These are phyloP conservation scores for Limonius californicus DNA, from an alignment of 1,140 invertebrate genomes.

Conservation along the genomic window DNA sequence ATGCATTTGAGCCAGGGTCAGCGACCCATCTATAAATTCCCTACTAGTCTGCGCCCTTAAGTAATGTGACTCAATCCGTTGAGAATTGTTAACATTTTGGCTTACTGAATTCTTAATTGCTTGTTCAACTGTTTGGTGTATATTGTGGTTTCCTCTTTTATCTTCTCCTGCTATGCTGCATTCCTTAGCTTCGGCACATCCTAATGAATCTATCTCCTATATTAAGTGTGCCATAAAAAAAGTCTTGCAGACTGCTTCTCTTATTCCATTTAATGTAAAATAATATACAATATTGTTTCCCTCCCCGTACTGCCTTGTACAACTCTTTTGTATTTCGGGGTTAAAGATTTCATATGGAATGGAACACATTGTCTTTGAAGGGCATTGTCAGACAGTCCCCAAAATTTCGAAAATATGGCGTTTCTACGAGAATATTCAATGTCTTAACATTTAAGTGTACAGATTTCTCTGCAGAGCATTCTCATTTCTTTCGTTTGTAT, in stretches of 20 bases:
- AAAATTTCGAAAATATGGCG: too few species aligned
- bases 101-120: constrained; percentile 20
- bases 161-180: constrained; percentile 22
- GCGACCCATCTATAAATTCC: neutral
- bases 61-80: constrained; percentile 8
- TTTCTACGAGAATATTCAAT: too few species aligned
- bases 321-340: neutral
- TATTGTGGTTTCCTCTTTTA: constrained; percentile 11
- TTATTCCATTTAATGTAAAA: constrained; percentile 7
- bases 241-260: too few species aligned
- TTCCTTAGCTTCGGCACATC: constrained; percentile 20
- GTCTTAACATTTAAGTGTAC: too few species aligned
- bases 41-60: neutral
- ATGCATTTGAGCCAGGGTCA: constrained; percentile 22
- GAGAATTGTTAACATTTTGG: constrained; percentile 28
- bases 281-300: neutral
- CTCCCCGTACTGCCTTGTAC: neutral
- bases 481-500: too few species aligned
- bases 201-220: too few species aligned
- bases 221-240: too few species aligned
- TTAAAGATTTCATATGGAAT: too few species aligned
- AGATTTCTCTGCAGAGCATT: too few species aligned
- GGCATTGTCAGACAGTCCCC: too few species aligned
- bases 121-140: constrained; percentile 1
- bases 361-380: too few species aligned